A percentile compares a stretch with the other conserved stretches of the same genome.
phyloP scores from a whole-genome alignment of 1,140 invertebrate species.

The Argopecten irradians region DNA sequence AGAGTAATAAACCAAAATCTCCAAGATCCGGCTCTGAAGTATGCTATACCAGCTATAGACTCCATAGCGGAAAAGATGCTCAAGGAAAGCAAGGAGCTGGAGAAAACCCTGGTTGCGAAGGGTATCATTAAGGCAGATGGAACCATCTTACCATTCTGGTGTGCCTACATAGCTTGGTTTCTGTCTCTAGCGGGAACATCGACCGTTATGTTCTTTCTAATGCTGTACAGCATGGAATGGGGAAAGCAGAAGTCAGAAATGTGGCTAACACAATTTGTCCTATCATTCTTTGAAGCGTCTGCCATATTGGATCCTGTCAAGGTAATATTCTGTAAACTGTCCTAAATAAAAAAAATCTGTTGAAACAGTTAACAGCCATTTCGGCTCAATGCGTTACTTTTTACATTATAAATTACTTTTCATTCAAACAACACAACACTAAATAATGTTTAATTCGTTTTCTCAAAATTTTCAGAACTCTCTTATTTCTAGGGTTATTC shows the following conservation, averaged over 20 bases:
- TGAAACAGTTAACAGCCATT: too few species aligned
- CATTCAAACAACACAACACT: too few species aligned
- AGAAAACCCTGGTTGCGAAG: slow-evolving; percentile 49
- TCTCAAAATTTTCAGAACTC: too few species aligned
- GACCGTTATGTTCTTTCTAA: slow-evolving; percentile 59
- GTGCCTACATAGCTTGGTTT: slow-evolving; percentile 63
- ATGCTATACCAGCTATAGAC: slow-evolving; percentile 43
- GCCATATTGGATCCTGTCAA: slow-evolving; percentile 69
- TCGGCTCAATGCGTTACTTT: too few species aligned
- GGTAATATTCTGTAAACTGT: slow-evolving; percentile 43
- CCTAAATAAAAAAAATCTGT: too few species aligned
- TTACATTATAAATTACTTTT: too few species aligned
- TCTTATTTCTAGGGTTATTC: too few species aligned
- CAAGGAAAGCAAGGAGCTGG: slow-evolving; percentile 43
- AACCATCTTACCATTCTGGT: slow-evolving; percentile 59
- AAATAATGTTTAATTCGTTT: too few species aligned
- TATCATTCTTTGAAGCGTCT: slow-evolving; percentile 65
- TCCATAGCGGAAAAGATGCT: slow-evolving; percentile 28
- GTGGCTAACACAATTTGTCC: slow-evolving; percentile 67
- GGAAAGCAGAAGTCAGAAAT: slow-evolving; percentile 65
- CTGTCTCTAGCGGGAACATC: slow-evolving; percentile 50
- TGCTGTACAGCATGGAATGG: slow-evolving; percentile 70
- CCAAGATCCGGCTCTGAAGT: slow-evolving; percentile 39
- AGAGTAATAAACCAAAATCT: slow-evolving; percentile 37
- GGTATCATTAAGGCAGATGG: slow-evolving; percentile 46